These are phyloP conservation scores for Psephotus haematonotus DNA, from an alignment of 2,113 vertebrate genomes.

Conservation along the genomic window DNA sequence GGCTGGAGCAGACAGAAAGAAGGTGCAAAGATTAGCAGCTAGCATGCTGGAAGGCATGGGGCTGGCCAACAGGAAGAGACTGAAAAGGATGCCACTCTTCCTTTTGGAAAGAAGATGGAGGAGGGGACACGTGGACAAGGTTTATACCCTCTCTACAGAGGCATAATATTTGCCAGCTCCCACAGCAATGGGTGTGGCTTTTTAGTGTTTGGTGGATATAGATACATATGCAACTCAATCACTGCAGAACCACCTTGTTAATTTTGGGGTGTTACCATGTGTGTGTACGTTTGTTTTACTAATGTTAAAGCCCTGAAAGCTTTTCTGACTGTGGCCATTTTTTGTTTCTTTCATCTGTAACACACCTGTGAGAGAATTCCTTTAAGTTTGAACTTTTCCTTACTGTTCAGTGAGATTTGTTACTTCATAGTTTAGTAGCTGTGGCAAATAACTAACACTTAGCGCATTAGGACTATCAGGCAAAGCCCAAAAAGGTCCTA, in stretches of 20 bases:
- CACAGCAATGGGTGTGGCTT: not conserved
- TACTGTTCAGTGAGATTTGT: not conserved
- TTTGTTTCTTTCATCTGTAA: not conserved
- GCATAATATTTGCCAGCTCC: not conserved
- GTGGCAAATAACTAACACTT: not conserved
- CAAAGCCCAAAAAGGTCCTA: not conserved
- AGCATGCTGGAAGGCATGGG: rapidly evolving
- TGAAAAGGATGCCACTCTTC: not conserved
- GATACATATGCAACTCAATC: not conserved
- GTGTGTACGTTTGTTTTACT: not conserved
- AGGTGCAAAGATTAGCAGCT: rapidly evolving
- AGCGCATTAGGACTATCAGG: not conserved
- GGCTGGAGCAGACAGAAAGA: rapidly evolving
- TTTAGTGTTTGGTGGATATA: not conserved
- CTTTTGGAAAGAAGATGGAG: not conserved
- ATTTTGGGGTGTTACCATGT: not conserved
- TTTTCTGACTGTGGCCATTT: not conserved
- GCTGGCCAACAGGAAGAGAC: not conserved
- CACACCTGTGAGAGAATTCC: not conserved
- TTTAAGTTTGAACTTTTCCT: not conserved
- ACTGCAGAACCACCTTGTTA: not conserved
- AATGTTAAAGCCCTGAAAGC: not conserved
- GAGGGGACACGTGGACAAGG: not conserved
- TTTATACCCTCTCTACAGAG: not conserved
- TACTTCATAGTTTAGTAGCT: not conserved